phyloP scores from a whole-genome alignment of 2,888 invertebrate genomes.

The Mactromeris polynyma region DNA sequence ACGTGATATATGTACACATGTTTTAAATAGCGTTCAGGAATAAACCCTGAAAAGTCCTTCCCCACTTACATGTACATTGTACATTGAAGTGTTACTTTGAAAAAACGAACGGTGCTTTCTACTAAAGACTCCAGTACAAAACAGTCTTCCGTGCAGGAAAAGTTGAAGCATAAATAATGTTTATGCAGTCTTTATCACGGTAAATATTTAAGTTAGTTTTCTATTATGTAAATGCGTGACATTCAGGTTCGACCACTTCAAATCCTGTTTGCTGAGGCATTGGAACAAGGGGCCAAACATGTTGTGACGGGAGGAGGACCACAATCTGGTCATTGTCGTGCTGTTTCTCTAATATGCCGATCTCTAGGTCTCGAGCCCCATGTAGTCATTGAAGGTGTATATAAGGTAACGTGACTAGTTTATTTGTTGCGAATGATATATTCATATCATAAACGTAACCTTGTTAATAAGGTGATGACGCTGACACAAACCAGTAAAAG shows the following conservation, averaged over 20 bases:
- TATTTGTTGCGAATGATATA: background rate
- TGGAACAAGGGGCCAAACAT: slow-evolving; percentile 69
- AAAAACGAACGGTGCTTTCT: no score
- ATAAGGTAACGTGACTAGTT: slow-evolving; percentile 50
- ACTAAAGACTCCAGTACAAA: no score
- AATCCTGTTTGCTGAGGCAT: slow-evolving; percentile 78
- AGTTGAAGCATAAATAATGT: background rate
- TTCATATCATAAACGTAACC: no score
- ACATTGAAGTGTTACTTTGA: no score
- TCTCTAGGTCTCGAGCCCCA: slow-evolving; percentile 73
- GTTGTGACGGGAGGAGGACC: slow-evolving; percentile 79
- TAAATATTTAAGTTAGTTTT: background rate
- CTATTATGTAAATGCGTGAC: no score
- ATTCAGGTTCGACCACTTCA: slow-evolving; percentile 78
- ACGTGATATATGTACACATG: no score
- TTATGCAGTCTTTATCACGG: background rate
- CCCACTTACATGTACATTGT: no score
- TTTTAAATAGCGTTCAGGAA: no score
- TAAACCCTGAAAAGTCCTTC: no score
- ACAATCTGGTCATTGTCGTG: slow-evolving; percentile 80
- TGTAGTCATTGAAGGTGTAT: slow-evolving; percentile 72
- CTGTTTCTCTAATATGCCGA: slow-evolving; percentile 71
- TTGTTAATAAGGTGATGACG: no score
- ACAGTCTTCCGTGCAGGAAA: no score
- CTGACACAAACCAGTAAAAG: no score